Evolutionary conservation across 2,888 invertebrate genomes (phyloP), one percentile per base, ranked within the genome.

Genomic region (Timandra comae): DNA sequence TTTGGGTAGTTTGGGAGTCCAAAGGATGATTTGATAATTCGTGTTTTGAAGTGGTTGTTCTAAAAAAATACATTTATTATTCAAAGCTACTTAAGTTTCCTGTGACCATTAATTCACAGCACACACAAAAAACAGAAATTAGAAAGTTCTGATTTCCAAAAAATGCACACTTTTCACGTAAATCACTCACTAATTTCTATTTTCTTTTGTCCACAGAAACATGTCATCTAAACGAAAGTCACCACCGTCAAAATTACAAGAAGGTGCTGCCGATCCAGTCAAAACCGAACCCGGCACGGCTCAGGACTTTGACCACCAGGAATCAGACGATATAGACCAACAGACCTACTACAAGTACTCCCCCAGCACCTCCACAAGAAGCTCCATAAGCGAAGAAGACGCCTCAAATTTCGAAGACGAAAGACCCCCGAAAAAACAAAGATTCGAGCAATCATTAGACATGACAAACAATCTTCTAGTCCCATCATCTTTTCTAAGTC

Each of bases 171-270:
- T n/a, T n/a, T n/a, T n/a, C n/a, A n/a, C n/a, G n/a, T 16, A 1
- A 16, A 16, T 16, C 16, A 5, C n/a, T 16, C 6, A 16, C 16
- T 16, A 16, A 16, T 6, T 16, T 35, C 46, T 43, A 19, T 30
- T 13, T 16, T n/a, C n/a, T 63, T 77, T 86, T 87, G 79, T 90
- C 89, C 48, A 21, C 91, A 93, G 93, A 91, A 95, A 91, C 88
- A 96, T 96, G 96, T 96, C 96, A 91, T 96, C 96, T 88, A 96
- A 96, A 91, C 91, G 96, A 87, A 96, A 96, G 88, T 96, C 96
- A 81, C 95, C 96, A 81, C 96, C 96, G 78, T 95, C 94, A 64
- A 96, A 96, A 89, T 90, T 96, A 85, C 95, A 95, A 89, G 91
- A 93, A 88, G 87, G 86, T 81, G 88, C 85, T 66, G 59, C 84